phyloP scores from a whole-genome alignment of 2,797 vertebrate genomes.

The Glyptemys insculpta region DNA sequence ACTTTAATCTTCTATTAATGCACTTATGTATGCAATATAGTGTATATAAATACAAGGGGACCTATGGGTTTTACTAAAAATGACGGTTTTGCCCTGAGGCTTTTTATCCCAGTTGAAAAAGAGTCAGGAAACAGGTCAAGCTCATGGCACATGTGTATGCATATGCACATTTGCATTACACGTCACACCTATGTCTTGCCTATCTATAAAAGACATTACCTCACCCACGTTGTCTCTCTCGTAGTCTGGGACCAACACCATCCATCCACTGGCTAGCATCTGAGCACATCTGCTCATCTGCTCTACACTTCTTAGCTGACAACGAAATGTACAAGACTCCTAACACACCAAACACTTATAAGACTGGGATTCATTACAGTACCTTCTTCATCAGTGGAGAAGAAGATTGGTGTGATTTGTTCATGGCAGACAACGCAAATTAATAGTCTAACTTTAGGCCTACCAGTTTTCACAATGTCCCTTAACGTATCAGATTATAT shows the following conservation, averaged over 20 bases:
- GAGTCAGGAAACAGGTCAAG: neutral
- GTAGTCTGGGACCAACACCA: neutral
- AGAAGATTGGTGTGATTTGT: neutral
- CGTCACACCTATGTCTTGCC: neutral
- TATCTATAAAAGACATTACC: neutral
- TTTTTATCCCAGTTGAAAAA: neutral
- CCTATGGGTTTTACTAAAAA: neutral
- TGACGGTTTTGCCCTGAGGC: neutral
- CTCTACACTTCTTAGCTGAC: neutral
- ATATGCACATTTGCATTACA: neutral
- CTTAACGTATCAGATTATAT: constrained; percentile 6
- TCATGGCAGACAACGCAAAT: constrained; percentile 34
- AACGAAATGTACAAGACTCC: fast-evolving
- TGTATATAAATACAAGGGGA: neutral
- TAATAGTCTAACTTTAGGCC: constrained; percentile 7
- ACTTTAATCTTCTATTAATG: neutral
- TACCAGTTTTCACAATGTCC: constrained; percentile 18
- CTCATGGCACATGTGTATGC: fast-evolving
- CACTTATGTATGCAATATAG: neutral
- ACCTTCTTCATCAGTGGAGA: constrained; percentile 6
- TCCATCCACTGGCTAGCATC: neutral
- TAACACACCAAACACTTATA: neutral
- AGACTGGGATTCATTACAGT: neutral
- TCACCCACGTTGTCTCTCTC: neutral
- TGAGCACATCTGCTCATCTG: neutral